phyloP scores from a whole-genome alignment of 1,140 invertebrate species.

The Bombus superbus region DNA sequence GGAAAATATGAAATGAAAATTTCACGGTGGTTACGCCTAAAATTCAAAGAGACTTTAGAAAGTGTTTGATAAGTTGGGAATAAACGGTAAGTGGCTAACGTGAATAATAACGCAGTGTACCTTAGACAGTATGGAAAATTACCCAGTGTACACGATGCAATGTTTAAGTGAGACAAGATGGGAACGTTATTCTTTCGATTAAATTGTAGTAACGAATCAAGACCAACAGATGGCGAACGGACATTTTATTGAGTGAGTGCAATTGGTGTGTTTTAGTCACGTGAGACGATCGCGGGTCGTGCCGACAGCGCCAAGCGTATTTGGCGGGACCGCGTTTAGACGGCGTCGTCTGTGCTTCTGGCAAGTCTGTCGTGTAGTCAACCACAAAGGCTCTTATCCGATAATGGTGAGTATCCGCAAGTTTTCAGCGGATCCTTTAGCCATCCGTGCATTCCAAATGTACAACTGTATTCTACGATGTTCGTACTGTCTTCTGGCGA shows the following conservation, averaged over 20 bases:
- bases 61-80: slow-evolving; percentile 15
- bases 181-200: background rate
- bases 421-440: slow-evolving; percentile 76
- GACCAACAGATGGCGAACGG: slow-evolving; percentile 44
- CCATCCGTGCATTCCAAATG: slow-evolving; percentile 68
- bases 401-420: slow-evolving; percentile 83
- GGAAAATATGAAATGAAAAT: background rate
- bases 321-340: slow-evolving; percentile 79
- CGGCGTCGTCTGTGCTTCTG: slow-evolving; percentile 75
- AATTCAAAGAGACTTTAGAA: background rate
- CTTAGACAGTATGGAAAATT: slow-evolving; percentile 35
- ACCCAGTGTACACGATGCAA: slow-evolving; percentile 11
- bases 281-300: slow-evolving; percentile 69
- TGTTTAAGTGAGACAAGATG: slow-evolving; percentile 22
- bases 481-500: slow-evolving; percentile 73
- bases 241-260: background rate
- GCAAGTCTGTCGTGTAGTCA: slow-evolving; percentile 71
- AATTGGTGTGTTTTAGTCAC: slow-evolving; percentile 73
- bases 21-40: background rate
- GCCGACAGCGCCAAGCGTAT: slow-evolving; percentile 76
- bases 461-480: slow-evolving; percentile 57
- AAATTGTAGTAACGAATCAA: background rate
- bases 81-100: slow-evolving; percentile 7
- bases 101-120: slow-evolving; percentile 27
- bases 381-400: slow-evolving; percentile 70